A percentile compares a stretch with the other conserved stretches of the same genome.
phyloP scores from a whole-genome alignment of 2,113 vertebrate species.

The Lophura nycthemera region DNA sequence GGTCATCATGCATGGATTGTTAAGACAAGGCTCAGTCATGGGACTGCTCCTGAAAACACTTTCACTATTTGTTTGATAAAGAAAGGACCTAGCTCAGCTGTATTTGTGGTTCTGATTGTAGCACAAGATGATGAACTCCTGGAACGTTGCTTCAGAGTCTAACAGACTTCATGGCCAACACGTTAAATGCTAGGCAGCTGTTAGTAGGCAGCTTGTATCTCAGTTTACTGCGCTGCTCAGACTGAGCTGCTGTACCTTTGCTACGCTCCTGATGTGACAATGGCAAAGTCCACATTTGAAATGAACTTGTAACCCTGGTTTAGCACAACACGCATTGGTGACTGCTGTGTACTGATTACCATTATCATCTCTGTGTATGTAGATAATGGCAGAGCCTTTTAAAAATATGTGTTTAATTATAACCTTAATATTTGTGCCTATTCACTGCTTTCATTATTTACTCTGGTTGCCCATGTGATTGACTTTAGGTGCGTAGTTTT shows the following conservation, averaged over 20 bases:
- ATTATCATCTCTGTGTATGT: not conserved
- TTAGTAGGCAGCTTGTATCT: not conserved
- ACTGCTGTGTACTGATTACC: not conserved
- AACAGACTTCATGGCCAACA: not conserved
- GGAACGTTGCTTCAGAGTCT: not conserved
- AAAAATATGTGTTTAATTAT: not conserved
- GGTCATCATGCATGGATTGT: slow-evolving; percentile 58
- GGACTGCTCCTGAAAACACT: slow-evolving; percentile 45
- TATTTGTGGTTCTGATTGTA: not conserved
- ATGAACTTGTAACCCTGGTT: not conserved
- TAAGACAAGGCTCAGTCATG: slow-evolving; percentile 61
- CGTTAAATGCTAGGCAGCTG: not conserved
- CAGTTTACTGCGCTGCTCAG: not conserved
- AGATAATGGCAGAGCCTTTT: not conserved
- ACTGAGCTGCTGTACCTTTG: not conserved
- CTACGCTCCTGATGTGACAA: not conserved
- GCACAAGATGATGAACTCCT: not conserved
- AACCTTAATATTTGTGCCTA: not conserved
- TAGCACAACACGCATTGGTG: not conserved
- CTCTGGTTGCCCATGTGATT: not conserved
- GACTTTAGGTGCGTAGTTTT: not conserved
- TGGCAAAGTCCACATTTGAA: not conserved
- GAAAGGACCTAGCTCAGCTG: slow-evolving; percentile 31
- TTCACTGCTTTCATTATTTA: not conserved
- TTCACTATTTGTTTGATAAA: slow-evolving; percentile 57